These are phyloP conservation scores for Syrista parreyssii DNA, from an alignment of 2,888 invertebrate genomes.

Conservation along the genomic window DNA sequence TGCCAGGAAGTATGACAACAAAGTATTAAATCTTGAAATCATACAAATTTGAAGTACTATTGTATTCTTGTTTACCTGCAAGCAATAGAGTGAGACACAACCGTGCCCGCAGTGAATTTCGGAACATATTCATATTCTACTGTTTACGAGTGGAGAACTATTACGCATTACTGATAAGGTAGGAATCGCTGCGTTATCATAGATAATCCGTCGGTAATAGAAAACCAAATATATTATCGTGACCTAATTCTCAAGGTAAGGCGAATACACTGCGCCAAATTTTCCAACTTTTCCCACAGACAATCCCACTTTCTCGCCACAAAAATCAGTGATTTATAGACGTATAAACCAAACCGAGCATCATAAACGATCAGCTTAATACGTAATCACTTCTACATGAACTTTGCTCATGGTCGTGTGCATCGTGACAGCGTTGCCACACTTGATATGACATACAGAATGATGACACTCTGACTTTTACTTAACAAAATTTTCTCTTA, in stretches of 20 bases:
- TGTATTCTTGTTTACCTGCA: too few relatives aligned
- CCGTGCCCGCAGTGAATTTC: too few relatives aligned
- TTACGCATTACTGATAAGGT: not conserved
- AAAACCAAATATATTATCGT: not conserved
- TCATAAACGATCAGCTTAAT: not conserved
- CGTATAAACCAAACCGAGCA: not conserved
- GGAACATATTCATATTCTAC: not conserved
- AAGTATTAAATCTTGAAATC: not conserved
- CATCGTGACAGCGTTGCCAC: not conserved
- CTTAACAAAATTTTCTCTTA: conserved; percentile 1
- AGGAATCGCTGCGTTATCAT: not conserved
- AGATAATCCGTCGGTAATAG: not conserved
- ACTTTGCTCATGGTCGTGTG: not conserved
- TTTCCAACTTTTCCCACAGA: not conserved
- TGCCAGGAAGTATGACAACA: too few relatives aligned
- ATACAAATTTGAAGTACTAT: not conserved
- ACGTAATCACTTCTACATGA: not conserved
- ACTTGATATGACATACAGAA: not conserved
- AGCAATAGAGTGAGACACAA: too few relatives aligned
- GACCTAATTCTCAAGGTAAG: not conserved
- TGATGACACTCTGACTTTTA: not conserved
- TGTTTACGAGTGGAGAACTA: not conserved
- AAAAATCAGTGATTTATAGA: not conserved
- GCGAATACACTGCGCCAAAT: not conserved
- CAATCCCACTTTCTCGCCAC: not conserved